Evolutionary conservation across 2,113 vertebrate genomes (phyloP).

Genomic region (Rhabdornis inornatus): DNA sequence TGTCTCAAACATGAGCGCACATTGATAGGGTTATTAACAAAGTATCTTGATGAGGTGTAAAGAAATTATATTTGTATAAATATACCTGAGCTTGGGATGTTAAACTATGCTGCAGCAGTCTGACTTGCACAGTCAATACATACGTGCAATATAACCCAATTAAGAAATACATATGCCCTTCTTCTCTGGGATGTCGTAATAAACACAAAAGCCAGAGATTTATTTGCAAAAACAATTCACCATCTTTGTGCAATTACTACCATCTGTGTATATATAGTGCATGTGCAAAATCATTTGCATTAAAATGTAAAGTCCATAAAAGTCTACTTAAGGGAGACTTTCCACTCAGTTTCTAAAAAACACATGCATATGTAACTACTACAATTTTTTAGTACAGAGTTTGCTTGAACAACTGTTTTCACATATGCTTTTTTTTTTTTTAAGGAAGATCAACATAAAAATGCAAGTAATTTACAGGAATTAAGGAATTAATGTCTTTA

Average conservation of each 20-base stretch:
- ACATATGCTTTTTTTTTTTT: neutral
- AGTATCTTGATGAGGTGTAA: neutral
- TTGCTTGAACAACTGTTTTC: neutral
- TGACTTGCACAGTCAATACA: neutral
- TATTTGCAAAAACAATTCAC: neutral
- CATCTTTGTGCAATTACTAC: neutral
- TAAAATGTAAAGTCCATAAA: neutral
- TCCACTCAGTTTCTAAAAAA: neutral
- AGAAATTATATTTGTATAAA: neutral
- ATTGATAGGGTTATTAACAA: neutral
- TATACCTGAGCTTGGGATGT: neutral
- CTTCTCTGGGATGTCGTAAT: neutral
- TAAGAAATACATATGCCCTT: neutral
- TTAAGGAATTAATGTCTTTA: neutral
- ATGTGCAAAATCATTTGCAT: neutral
- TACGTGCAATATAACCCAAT: neutral
- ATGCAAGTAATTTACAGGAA: neutral
- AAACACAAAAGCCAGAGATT: neutral
- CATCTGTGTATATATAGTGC: neutral
- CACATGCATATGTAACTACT: neutral
- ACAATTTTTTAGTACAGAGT: neutral
- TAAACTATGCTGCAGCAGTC: neutral
- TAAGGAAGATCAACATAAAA: neutral
- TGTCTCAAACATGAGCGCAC: neutral
- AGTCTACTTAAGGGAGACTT: neutral